These are phyloP conservation scores for Horisme vitalbata DNA, from an alignment of 2,888 invertebrate species.

Conservation along the genomic window DNA sequence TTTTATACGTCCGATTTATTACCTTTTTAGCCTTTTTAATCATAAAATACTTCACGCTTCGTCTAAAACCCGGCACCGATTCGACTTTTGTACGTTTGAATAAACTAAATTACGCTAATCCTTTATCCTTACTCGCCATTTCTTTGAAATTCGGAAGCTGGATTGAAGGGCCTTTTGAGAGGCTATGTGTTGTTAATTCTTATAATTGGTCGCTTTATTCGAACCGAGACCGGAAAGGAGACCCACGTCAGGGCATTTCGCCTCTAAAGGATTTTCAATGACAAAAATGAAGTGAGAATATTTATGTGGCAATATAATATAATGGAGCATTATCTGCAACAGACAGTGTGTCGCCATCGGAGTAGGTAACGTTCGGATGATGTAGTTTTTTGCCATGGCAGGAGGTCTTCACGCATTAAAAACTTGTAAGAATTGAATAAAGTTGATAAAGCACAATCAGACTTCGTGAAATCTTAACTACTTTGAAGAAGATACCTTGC, in stretches of 20 bases:
- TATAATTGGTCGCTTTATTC: constrained; percentile 76
- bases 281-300: constrained; percentile 61
- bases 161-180: constrained; percentile 58
- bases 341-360: constrained; percentile 72
- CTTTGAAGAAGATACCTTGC: constrained; percentile 4
- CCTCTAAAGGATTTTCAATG: constrained; percentile 72
- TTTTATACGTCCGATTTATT: constrained; percentile 38
- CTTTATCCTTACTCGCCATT: constrained; percentile 52
- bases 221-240: constrained; percentile 67
- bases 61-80: constrained; percentile 32
- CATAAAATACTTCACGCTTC: constrained; percentile 36
- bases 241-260: constrained; percentile 68
- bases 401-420: constrained; percentile 41
- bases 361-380: constrained; percentile 32
- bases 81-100: constrained; percentile 41
- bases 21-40: constrained; percentile 27
- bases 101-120: constrained; percentile 67
- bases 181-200: constrained; percentile 59
- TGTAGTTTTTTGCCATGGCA: constrained; percentile 37
- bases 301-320: constrained; percentile 53
- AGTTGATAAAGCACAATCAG: constrained; percentile 3
- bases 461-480: no score
- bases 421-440: constrained; percentile 16
- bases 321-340: constrained; percentile 48
- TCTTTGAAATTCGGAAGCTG: constrained; percentile 78